Conservation (phyloP, 2,888 invertebrate species). For the Trachelus iudaicus region DNA sequence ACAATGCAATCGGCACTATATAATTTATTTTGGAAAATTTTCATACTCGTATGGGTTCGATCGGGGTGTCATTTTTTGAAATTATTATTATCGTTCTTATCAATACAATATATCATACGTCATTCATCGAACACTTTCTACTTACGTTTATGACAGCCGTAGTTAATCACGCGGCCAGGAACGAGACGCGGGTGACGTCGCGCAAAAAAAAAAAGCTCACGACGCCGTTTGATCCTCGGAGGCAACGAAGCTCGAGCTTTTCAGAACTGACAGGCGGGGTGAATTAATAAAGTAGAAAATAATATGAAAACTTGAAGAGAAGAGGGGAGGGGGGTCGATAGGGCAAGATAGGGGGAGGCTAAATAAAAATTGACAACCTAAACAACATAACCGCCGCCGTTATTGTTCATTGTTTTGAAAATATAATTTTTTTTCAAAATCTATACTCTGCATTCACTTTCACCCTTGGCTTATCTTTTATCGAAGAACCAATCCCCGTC, state of each 20-base stretch:
- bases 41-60: no score
- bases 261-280: not conserved
- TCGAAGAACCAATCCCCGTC: not conserved
- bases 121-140: not conserved
- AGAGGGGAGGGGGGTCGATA: no score
- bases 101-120: not conserved
- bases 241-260: not conserved
- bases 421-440: not conserved
- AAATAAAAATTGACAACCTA: not conserved
- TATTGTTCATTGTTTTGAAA: not conserved
- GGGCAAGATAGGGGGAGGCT: no score
- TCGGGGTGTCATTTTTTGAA: no score
- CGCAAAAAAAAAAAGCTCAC: not conserved
- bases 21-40: no score
- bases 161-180: not conserved
- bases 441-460: not conserved
- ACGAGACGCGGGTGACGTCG: not conserved
- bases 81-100: not conserved
- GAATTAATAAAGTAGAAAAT: not conserved
- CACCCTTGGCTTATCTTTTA: not conserved
- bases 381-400: not conserved
- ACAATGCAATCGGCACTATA: no score
- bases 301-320: not conserved
- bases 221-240: not conserved
- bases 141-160: not conserved